A percentile compares a stretch with the other conserved stretches of the same genome.
Evolutionary conservation across 2,888 invertebrate species (phyloP).

Genomic region (Schizaphis graminum): DNA sequence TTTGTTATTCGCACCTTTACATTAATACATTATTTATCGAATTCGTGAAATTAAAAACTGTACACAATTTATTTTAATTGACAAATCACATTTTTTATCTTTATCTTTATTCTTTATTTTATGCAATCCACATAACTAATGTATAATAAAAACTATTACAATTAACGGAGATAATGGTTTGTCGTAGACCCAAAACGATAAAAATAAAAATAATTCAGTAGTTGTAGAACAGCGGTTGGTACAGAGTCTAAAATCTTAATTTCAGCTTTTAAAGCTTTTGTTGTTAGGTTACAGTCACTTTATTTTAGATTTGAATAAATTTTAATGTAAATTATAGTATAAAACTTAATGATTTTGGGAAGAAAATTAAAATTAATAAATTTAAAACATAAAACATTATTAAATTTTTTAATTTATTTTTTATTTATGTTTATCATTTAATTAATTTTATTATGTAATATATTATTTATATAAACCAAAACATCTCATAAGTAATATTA

Average conservation of each 20-base stretch:
- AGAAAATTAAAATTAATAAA: not conserved
- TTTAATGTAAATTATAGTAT: not conserved
- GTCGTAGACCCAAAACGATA: not conserved
- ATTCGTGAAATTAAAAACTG: not conserved
- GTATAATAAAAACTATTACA: not conserved
- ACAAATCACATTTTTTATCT: not conserved
- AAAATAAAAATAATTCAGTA: not conserved
- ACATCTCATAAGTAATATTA: not conserved
- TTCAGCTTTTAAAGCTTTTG: not conserved
- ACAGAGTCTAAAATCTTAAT: not conserved
- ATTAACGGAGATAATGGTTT: not conserved
- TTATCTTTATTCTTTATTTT: not conserved
- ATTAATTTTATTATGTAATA: not conserved
- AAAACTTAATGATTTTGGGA: too few relatives aligned
- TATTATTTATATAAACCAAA: not conserved
- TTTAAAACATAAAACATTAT: not conserved
- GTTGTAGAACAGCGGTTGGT: not conserved
- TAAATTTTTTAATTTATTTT: not conserved
- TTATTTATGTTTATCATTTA: not conserved
- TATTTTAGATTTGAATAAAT: not conserved
- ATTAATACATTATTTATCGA: not conserved
- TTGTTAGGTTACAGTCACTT: not conserved
- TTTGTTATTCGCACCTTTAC: not conserved
- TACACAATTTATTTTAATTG: not conserved
- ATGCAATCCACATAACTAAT: not conserved